Evolutionary conservation across 2,888 invertebrate species (phyloP).

Genomic region (Perdita meconis): DNA sequence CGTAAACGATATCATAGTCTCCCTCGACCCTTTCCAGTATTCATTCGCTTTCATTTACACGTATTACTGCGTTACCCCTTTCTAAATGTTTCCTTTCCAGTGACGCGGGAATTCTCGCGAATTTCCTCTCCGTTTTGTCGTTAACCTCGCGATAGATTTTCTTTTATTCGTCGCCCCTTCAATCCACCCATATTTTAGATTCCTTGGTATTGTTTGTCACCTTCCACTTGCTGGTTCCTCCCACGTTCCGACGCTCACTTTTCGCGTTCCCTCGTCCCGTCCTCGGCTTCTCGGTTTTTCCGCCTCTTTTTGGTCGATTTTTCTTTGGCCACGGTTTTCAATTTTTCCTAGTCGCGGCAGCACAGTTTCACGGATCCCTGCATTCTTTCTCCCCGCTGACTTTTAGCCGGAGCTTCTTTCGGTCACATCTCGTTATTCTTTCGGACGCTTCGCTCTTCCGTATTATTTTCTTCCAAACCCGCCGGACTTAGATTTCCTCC

Average conservation of each 20-base stretch:
- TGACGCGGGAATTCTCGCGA: slow-evolving; percentile 13
- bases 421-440: slow-evolving; percentile 41
- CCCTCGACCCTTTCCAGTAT: background rate
- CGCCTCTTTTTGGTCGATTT: slow-evolving; percentile 4
- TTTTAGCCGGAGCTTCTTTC: background rate
- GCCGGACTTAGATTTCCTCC: slow-evolving; percentile 13
- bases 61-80: slow-evolving; percentile 8
- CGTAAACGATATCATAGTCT: slow-evolving; percentile 35
- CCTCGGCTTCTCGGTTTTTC: background rate
- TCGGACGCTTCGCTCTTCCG: slow-evolving; percentile 25
- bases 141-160: slow-evolving; percentile 34
- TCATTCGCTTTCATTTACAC: slow-evolving; percentile 20
- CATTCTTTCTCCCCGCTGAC: background rate
- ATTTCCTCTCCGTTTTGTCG: slow-evolving; percentile 7
- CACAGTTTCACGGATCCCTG: background rate
- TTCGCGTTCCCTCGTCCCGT: too few species aligned
- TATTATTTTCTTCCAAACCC: slow-evolving; percentile 42
- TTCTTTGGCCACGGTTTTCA: slow-evolving; percentile 16
- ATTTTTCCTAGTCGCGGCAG: slow-evolving; percentile 22
- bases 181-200: slow-evolving; percentile 1
- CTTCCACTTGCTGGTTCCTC: background rate
- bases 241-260: background rate
- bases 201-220: slow-evolving; percentile 26
- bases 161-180: slow-evolving; percentile 40
- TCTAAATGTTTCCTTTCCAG: background rate